These are phyloP conservation scores for Arion vulgaris DNA, from an alignment of 1,140 invertebrate species.

Conservation along the genomic window DNA sequence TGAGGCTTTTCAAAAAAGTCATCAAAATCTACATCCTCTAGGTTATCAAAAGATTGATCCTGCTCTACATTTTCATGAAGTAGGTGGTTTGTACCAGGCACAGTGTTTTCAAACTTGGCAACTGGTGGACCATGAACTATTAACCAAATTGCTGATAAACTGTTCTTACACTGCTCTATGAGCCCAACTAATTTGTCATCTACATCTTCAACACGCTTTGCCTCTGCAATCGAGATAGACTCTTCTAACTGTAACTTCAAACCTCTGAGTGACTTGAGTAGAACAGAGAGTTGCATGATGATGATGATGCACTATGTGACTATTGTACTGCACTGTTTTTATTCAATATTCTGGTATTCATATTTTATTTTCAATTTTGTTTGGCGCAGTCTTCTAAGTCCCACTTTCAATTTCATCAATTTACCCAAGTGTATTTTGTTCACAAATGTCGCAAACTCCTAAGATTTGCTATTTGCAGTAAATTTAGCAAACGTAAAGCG, in stretches of 20 bases:
- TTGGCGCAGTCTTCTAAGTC: no score
- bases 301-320: no score
- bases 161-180: neutral
- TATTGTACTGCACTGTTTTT: no score
- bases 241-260: neutral
- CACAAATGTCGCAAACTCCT: no score
- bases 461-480: no score
- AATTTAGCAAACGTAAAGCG: no score
- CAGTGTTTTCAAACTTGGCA: neutral
- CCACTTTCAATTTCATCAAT: no score
- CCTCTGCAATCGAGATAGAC: neutral
- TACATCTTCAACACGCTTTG: neutral
- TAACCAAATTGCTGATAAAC: neutral
- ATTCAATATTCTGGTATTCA: no score
- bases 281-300: constrained; percentile 6
- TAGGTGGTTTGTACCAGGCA: neutral
- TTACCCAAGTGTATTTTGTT: no score
- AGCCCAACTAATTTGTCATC: neutral
- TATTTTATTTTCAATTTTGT: no score
- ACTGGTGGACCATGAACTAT: neutral
- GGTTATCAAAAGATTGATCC: neutral
- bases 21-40: neutral
- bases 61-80: neutral
- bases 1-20: neutral
- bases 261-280: neutral